Evolutionary conservation across 2,113 vertebrate species (phyloP).

Genomic region (Formicarius rufipectus): DNA sequence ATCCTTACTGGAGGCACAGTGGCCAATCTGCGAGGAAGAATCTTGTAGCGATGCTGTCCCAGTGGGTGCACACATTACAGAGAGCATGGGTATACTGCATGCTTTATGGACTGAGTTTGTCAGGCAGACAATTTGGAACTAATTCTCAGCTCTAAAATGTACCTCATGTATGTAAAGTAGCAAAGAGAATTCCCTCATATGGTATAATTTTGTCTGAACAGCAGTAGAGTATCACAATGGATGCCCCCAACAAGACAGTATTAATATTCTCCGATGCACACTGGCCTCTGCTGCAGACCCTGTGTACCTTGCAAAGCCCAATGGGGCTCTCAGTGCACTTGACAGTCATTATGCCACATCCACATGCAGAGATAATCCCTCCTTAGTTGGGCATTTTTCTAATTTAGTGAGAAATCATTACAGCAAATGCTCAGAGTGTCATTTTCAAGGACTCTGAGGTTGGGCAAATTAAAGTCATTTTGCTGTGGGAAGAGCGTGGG

Average conservation of each 20-base stretch:
- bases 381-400: constrained; percentile 70
- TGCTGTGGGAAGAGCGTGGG: constrained; percentile 45
- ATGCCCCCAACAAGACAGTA: constrained; percentile 38
- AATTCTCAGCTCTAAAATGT: constrained; percentile 28
- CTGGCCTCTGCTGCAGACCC: constrained; percentile 39
- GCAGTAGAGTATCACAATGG: constrained; percentile 28
- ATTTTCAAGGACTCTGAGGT: constrained; percentile 60
- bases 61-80: neutral
- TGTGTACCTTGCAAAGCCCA: constrained; percentile 39
- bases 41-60: neutral
- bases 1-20: neutral
- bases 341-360: constrained; percentile 66
- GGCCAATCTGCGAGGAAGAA: rapidly evolving
- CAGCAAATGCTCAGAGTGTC: constrained; percentile 58
- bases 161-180: constrained; percentile 52
- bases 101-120: neutral
- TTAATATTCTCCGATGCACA: constrained; percentile 11
- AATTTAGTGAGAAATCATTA: constrained; percentile 72
- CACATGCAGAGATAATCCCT: constrained; percentile 67
- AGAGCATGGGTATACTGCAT: neutral
- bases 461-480: constrained; percentile 69
- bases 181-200: constrained; percentile 36
- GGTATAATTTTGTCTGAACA: constrained; percentile 57
- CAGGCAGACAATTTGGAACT: constrained; percentile 3
- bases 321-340: constrained; percentile 63